These are phyloP conservation scores for Tupaia tana DNA, from an alignment of 2,113 vertebrate species.

Conservation along the genomic window DNA sequence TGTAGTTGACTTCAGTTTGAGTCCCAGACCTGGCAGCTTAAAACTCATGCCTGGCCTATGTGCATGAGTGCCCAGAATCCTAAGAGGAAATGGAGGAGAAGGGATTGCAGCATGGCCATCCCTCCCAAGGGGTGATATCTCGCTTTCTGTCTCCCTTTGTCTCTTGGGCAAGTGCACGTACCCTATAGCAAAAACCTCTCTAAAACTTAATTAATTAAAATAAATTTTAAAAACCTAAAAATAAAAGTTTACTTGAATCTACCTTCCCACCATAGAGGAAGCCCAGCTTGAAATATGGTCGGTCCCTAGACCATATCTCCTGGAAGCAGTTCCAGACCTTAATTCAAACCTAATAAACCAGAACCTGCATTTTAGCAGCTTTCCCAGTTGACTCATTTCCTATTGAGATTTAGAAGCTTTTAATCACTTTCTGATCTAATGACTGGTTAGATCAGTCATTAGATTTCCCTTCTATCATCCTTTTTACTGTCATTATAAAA, in stretches of 20 bases:
- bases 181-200: no score
- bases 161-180: no score
- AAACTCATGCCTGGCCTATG: no score
- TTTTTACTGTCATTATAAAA: not conserved
- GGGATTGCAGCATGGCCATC: no score
- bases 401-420: not conserved
- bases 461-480: not conserved
- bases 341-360: not conserved
- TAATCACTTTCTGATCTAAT: not conserved
- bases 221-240: not conserved
- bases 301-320: not conserved
- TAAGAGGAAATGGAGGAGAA: no score
- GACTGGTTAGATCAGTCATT: no score
- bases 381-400: not conserved
- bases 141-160: no score
- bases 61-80: no score
- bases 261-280: not conserved
- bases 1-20: no score
- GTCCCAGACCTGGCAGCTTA: no score
- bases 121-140: no score
- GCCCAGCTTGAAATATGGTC: not conserved
- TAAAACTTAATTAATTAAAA: no score
- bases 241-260: conserved; percentile 23
- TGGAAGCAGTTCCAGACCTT: not conserved
- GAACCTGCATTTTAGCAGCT: conserved; percentile 7